These are phyloP conservation scores for Nyctibius grandis DNA, from an alignment of 2,797 vertebrate species.

Conservation along the genomic window DNA sequence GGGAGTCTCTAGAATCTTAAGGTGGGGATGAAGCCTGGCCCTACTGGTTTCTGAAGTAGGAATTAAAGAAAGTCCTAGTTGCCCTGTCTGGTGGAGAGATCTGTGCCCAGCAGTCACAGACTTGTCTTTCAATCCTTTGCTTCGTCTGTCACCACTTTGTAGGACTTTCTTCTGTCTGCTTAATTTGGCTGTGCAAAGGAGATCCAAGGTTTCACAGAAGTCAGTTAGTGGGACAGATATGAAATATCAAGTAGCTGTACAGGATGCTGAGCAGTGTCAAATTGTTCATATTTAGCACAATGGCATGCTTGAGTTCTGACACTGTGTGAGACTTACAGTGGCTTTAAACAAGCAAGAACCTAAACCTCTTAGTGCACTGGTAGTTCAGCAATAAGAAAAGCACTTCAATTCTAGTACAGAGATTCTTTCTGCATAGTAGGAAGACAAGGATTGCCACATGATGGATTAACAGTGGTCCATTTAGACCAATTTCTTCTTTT, in stretches of 20 bases:
- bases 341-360: neutral
- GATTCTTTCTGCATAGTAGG: neutral
- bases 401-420: neutral
- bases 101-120: neutral
- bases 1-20: neutral
- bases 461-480: neutral
- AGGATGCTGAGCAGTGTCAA: neutral
- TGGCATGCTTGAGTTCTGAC: neutral
- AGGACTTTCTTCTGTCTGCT: neutral
- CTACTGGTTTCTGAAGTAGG: neutral
- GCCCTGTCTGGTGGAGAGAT: rapidly evolving
- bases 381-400: neutral
- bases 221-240: neutral
- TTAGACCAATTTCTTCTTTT: neutral
- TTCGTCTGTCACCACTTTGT: neutral
- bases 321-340: neutral
- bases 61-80: neutral
- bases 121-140: neutral
- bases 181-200: neutral
- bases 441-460: neutral
- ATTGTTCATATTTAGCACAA: neutral
- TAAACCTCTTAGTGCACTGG: neutral
- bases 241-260: neutral
- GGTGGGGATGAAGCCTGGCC: neutral
- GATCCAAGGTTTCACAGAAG: neutral